Percentiles rank a stretch among this genome's conserved stretches.
Conservation (phyloP, 2,113 vertebrate species). For the Pteruthius melanotis region DNA sequence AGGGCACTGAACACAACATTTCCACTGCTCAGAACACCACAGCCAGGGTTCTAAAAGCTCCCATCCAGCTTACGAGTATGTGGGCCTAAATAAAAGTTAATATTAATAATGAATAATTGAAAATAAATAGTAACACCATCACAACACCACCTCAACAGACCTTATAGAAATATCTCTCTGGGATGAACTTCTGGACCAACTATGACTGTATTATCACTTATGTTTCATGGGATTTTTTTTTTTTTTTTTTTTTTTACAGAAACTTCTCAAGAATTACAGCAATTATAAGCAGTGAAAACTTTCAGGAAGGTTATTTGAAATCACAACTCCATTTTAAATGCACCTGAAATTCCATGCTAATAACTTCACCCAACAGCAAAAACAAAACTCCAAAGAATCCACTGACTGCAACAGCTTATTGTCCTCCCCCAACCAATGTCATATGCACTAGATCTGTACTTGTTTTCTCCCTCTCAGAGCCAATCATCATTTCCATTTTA, state of each 20-base stretch:
- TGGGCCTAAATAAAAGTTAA: neutral
- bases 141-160: neutral
- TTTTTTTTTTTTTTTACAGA: neutral
- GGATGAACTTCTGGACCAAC: neutral
- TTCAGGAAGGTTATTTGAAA: neutral
- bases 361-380: conserved; percentile 8
- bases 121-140: neutral
- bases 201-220: neutral
- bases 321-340: neutral
- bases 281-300: neutral
- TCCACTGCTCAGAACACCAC: neutral
- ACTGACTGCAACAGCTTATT: neutral
- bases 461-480: neutral
- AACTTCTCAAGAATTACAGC: neutral
- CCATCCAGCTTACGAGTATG: neutral
- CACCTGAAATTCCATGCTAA: neutral
- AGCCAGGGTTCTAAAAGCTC: neutral
- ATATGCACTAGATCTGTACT: neutral
- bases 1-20: neutral
- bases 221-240: neutral
- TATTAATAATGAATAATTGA: neutral
- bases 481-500: conserved; percentile 47
- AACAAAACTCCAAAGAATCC: neutral
- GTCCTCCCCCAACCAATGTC: neutral
- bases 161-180: neutral